Conservation (phyloP, 30 jellyfish, hydroid and myxozoan genomes). For the Phacellophora camtschatica region DNA sequence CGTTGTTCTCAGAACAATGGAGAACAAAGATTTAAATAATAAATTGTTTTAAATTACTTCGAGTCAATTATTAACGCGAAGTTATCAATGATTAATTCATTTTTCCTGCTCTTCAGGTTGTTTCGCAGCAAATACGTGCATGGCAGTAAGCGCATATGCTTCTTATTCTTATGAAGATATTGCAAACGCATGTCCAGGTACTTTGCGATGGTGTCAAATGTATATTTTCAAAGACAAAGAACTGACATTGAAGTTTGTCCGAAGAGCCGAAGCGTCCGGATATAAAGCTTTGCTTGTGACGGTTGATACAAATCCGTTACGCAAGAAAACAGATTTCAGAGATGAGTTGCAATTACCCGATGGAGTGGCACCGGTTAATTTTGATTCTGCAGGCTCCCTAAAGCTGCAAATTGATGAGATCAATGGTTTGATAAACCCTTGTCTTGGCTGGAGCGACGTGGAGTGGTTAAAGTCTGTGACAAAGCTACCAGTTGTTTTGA, state of each 20-base stretch:
- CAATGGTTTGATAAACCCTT: conserved; percentile 18
- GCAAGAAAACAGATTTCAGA: conserved; percentile 43
- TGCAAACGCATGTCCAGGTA: conserved; percentile 70
- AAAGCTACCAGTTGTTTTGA: conserved; percentile 76
- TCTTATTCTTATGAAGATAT: conserved; percentile 71
- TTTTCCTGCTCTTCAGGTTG: conserved; percentile 8
- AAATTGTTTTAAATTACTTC: no score
- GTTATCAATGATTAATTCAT: neutral
- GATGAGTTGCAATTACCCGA: conserved; percentile 20
- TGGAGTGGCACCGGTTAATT: conserved; percentile 30
- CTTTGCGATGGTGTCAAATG: conserved; percentile 72
- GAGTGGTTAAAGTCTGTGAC: conserved; percentile 74
- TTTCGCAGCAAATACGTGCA: conserved; percentile 73
- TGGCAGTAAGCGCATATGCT: conserved; percentile 86
- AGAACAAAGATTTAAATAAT: no score
- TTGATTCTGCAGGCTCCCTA: neutral
- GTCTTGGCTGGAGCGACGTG: conserved; percentile 55
- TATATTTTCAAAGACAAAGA: conserved; percentile 73
- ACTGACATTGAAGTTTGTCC: conserved; percentile 52
- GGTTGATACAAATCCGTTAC: conserved; percentile 77
- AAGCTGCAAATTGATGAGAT: neutral
- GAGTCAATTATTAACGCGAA: neutral
- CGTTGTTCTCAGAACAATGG: no score
- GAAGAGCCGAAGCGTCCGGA: conserved; percentile 87
- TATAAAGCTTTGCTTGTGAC: conserved; percentile 89